phyloP scores from a whole-genome alignment of 2,888 invertebrate species.

The Chelonus formosanus region DNA sequence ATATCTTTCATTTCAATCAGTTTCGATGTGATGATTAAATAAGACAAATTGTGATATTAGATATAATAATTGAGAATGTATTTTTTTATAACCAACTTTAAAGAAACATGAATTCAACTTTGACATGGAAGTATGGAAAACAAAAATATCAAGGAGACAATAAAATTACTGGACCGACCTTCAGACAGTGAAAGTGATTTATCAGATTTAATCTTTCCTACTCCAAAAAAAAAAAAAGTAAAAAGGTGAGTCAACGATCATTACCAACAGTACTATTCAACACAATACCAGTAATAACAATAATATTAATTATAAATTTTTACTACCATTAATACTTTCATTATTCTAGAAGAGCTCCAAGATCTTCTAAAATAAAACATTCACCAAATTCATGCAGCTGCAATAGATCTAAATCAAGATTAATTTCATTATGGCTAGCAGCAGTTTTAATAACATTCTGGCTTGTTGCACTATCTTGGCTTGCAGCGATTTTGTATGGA shows the following conservation, averaged over 20 bases:
- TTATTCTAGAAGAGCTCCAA: not conserved
- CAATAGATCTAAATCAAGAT: conserved; percentile 48
- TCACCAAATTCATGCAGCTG: conserved; percentile 47
- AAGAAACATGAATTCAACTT: no score
- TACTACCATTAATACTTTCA: no score
- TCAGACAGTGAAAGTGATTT: conserved; percentile 72
- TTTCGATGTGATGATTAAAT: no score
- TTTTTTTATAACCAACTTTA: no score
- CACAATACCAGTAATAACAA: not conserved
- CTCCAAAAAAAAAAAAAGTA: conserved; percentile 69
- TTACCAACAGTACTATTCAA: no score
- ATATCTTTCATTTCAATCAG: no score
- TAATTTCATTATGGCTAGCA: conserved; percentile 55
- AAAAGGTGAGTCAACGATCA: conserved; percentile 64
- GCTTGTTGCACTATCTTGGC: conserved; percentile 61
- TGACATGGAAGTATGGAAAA: conserved; percentile 51
- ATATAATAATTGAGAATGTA: no score
- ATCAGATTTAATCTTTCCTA: conserved; percentile 68
- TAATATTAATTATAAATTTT: not conserved
- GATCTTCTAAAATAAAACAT: conserved; percentile 43
- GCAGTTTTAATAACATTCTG: conserved; percentile 58
- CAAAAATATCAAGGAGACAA: conserved; percentile 70
- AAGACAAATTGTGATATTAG: no score
- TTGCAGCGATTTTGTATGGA: conserved; percentile 59
- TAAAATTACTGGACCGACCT: conserved; percentile 71